Percentiles rank a stretch among this genome's conserved stretches.
phyloP scores from a whole-genome alignment of 2,888 invertebrate species.

The Penaeus monodon region DNA sequence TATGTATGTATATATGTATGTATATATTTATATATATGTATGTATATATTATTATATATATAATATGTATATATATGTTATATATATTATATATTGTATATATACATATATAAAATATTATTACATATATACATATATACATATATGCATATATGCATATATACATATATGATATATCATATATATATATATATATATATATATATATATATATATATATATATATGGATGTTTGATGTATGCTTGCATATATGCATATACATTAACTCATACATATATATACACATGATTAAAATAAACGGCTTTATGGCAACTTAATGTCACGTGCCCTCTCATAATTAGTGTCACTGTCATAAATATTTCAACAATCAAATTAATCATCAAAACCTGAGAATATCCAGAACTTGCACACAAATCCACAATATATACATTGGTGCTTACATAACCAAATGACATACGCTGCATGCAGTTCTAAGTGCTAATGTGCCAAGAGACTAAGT shows the following conservation, averaged over 20 bases:
- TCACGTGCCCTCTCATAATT: no score
- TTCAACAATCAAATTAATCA: background rate
- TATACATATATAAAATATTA: background rate
- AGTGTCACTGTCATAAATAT: no score
- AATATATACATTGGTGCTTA: no score
- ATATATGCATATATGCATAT: background rate
- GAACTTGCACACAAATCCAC: no score
- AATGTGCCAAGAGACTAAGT: no score
- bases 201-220: background rate
- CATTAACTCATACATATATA: background rate
- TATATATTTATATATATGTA: background rate
- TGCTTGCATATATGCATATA: background rate
- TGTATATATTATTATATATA: background rate
- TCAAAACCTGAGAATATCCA: no score
- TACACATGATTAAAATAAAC: background rate
- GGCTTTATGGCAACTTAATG: no score
- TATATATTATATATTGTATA: no score
- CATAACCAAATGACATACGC: no score
- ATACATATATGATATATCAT: background rate
- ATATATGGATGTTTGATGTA: background rate
- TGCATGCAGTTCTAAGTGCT: no score
- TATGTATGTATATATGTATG: no score
- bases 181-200: slow-evolving; percentile 18
- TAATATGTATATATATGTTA: background rate
- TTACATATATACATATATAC: background rate